These are phyloP conservation scores for Anarhynchus alexandrinus DNA, from an alignment of 2,113 vertebrate genomes.

Conservation along the genomic window DNA sequence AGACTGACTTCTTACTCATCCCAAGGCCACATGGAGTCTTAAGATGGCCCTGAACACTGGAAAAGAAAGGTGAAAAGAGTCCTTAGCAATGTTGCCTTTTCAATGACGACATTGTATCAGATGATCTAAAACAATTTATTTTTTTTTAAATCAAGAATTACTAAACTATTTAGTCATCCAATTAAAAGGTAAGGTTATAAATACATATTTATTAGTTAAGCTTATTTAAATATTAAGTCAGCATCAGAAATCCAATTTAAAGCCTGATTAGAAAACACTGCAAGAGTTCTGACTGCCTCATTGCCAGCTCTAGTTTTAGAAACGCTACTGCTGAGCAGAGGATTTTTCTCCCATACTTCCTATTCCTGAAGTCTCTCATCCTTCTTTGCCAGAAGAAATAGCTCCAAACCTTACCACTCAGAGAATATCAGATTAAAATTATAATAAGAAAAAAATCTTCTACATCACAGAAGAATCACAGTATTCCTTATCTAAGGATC, in stretches of 20 bases:
- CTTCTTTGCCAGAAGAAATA: neutral
- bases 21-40: rapidly evolving
- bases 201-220: neutral
- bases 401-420: neutral
- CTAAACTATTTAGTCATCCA: neutral
- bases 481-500: neutral
- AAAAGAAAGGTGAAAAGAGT: neutral
- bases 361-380: neutral
- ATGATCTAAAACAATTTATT: too few relatives aligned
- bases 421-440: neutral
- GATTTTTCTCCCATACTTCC: constrained; percentile 2
- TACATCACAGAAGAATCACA: neutral
- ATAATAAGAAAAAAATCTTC: neutral
- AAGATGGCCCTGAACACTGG: neutral
- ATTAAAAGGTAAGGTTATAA: neutral
- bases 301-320: neutral
- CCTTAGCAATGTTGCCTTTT: neutral
- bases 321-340: neutral
- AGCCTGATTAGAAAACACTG: neutral
- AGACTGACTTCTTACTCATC: neutral
- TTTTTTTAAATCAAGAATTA: neutral
- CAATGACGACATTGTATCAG: neutral
- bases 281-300: constrained; percentile 1
- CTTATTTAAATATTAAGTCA: constrained; percentile 3
- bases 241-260: neutral